These are phyloP conservation scores for Eunapius fragilis DNA, from an alignment of 37 sponge, comb jelly and placozoan genomes.

Conservation along the genomic window DNA sequence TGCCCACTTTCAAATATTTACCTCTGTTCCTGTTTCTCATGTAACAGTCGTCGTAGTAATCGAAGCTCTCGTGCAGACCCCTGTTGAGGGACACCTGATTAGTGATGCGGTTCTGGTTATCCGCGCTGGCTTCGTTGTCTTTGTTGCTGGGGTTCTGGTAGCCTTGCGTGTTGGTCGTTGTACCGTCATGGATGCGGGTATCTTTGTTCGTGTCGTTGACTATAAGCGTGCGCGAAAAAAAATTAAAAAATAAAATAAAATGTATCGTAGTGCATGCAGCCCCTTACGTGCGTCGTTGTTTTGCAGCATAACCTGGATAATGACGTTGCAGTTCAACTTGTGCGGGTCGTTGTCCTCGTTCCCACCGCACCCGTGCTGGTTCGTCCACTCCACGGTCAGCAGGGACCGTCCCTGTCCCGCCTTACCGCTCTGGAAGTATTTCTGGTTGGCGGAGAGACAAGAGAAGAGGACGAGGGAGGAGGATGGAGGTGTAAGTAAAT, in stretches of 20 bases:
- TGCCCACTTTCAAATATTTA: slow-evolving; percentile 7
- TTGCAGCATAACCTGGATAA: slow-evolving; percentile 96
- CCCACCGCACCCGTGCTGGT: slow-evolving; percentile 99
- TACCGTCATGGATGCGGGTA: slow-evolving; percentile 75
- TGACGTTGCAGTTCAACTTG: slow-evolving; percentile 97
- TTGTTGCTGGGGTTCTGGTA: no score
- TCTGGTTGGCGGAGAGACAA: slow-evolving; percentile 37
- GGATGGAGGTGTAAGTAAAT: background rate
- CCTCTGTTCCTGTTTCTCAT: slow-evolving; percentile 73
- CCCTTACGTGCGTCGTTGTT: slow-evolving; percentile 30
- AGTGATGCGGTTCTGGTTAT: slow-evolving; percentile 28
- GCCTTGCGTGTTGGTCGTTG: slow-evolving; percentile 78
- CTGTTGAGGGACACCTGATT: slow-evolving; percentile 41
- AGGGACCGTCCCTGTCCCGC: slow-evolving; percentile 23
- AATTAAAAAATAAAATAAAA: no score
- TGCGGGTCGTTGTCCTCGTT: slow-evolving; percentile 90
- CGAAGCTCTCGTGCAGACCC: slow-evolving; percentile 90
- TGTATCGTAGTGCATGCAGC: no score
- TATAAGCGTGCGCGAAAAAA: background rate
- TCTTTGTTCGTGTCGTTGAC: background rate
- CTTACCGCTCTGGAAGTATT: slow-evolving; percentile 87
- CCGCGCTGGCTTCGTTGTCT: slow-evolving; percentile 3
- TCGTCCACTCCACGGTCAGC: slow-evolving; percentile 94
- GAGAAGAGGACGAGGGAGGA: background rate
- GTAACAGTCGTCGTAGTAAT: slow-evolving; percentile 92